Evolutionary conservation across 2,797 vertebrate genomes (phyloP).

Genomic region (Argya squamiceps): DNA sequence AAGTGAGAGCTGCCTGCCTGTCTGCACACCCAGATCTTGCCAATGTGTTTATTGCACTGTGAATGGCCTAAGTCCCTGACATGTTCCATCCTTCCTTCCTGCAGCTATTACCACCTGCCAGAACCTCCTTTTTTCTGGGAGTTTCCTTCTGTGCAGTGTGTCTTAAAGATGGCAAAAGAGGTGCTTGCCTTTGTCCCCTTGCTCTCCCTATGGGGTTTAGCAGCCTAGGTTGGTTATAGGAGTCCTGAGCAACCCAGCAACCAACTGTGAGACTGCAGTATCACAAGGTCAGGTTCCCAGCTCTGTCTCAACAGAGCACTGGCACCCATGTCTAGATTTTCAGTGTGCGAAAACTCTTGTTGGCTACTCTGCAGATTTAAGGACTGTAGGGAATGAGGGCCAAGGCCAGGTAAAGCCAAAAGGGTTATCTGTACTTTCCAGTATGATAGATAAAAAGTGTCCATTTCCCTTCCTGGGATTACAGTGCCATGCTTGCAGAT

Average conservation of each 20-base stretch:
- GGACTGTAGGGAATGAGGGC: not conserved
- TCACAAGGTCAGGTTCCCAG: not conserved
- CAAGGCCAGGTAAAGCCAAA: not conserved
- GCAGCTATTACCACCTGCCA: not conserved
- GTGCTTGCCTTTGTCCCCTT: not conserved
- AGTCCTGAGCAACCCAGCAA: not conserved
- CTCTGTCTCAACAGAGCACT: not conserved
- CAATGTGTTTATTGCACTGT: not conserved
- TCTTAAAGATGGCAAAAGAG: not conserved
- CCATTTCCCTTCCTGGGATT: not conserved
- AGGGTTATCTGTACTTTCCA: not conserved
- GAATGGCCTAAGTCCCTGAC: not conserved
- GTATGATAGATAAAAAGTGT: not conserved
- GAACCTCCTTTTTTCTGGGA: not conserved
- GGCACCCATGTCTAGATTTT: not conserved
- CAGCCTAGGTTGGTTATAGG: not conserved
- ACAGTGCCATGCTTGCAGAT: not conserved
- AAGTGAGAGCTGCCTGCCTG: not conserved
- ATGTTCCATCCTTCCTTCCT: not conserved
- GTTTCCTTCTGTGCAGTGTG: not conserved
- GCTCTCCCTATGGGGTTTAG: not conserved
- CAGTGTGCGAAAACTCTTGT: not conserved
- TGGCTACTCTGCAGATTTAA: not conserved
- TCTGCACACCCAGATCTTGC: not conserved
- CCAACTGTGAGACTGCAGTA: not conserved